phyloP scores from a whole-genome alignment of 2,888 invertebrate species.

The Himalopsyche japonica region DNA sequence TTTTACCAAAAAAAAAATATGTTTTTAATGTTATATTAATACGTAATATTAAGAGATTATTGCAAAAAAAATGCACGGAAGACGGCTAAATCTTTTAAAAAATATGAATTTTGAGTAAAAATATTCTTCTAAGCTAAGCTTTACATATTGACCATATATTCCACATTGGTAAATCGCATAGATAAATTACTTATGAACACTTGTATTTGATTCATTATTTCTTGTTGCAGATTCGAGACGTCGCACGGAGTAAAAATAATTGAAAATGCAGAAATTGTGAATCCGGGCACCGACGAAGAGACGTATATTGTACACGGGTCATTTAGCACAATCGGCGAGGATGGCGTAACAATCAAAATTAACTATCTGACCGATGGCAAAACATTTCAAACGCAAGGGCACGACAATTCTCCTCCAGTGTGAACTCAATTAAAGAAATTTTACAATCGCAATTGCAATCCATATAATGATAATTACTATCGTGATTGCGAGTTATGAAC shows the following conservation, averaged over 20 bases:
- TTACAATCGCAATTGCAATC: neutral
- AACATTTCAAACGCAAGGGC: slow-evolving; percentile 48
- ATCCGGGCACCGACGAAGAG: slow-evolving; percentile 58
- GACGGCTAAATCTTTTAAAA: no score
- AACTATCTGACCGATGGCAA: slow-evolving; percentile 56
- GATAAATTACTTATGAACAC: neutral
- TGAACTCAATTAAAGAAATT: neutral
- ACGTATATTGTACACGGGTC: slow-evolving; percentile 56
- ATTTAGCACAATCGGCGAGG: slow-evolving; percentile 55
- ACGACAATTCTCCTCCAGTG: neutral
- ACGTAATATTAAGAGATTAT: no score
- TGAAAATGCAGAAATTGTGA: slow-evolving; percentile 57
- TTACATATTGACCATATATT: no score
- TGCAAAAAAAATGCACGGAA: no score
- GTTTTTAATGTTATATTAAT: no score
- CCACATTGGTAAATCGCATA: neutral
- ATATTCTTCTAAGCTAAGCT: no score
- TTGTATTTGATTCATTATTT: neutral
- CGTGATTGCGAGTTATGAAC: neutral
- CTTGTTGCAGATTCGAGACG: slow-evolving; percentile 51
- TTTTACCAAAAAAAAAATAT: no score
- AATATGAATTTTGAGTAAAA: no score
- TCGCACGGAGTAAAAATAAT: slow-evolving; percentile 59
- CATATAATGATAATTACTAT: neutral
- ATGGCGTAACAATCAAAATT: slow-evolving; percentile 57